Conservation (phyloP, 2,113 vertebrate species). For the Cercopithecus mona region DNA sequence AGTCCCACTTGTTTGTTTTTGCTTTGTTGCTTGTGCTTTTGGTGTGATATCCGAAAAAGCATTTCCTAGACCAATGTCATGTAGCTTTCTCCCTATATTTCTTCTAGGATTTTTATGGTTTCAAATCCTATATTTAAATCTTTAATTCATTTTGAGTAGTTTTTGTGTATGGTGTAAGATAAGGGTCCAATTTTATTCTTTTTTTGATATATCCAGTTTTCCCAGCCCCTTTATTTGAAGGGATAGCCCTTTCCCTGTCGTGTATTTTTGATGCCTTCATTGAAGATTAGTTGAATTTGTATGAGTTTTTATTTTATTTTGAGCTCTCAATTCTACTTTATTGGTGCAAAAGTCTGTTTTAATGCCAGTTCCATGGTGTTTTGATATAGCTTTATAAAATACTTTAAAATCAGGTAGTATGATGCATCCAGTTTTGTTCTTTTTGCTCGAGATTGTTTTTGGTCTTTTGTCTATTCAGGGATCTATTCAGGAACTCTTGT, state of each 20-base stretch:
- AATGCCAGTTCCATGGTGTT: neutral
- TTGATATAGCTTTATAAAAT: neutral
- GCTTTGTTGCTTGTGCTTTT: neutral
- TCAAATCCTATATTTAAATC: neutral
- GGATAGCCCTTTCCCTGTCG: neutral
- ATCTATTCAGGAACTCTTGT: neutral
- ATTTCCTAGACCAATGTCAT: neutral
- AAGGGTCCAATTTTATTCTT: neutral
- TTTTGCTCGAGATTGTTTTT: neutral
- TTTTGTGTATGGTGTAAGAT: neutral
- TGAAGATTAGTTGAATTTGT: neutral
- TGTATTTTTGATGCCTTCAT: neutral
- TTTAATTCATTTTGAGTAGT: neutral
- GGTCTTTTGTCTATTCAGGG: no score
- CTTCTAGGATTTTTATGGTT: neutral
- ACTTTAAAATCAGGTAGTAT: neutral
- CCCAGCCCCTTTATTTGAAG: neutral
- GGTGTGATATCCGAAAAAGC: neutral
- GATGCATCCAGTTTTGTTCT: neutral
- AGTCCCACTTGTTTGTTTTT: neutral
- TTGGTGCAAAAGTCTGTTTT: neutral
- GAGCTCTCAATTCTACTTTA: neutral
- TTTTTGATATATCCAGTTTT: neutral
- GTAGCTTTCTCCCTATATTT: neutral
- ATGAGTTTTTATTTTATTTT: neutral